A percentile compares a stretch with the other conserved stretches of the same genome.
Conservation (phyloP, 2,113 vertebrate species). For the Damaliscus lunatus region DNA sequence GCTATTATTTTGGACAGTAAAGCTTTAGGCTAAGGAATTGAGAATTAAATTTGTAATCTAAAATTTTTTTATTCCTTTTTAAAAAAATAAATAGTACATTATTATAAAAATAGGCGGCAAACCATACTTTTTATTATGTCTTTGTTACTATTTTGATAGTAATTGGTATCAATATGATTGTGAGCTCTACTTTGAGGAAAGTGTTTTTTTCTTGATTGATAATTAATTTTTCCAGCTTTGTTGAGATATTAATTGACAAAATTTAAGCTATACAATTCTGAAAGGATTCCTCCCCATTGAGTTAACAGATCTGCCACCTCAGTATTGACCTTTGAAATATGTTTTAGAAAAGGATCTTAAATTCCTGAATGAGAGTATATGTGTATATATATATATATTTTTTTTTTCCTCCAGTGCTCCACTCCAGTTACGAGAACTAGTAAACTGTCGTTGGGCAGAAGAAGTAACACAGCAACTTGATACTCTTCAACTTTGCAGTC, state of each 20-base stretch:
- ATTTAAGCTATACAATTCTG: not conserved
- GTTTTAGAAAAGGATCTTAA: constrained; percentile 5
- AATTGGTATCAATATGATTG: not conserved
- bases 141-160: not conserved
- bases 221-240: not conserved
- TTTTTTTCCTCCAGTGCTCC: constrained; percentile 86
- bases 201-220: not conserved
- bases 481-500: constrained; percentile 96
- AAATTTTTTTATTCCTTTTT: not conserved
- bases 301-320: not conserved
- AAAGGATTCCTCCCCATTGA: not conserved
- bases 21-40: not conserved
- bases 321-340: not conserved
- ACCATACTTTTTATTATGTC: not conserved
- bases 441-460: constrained; percentile 99
- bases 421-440: constrained; percentile 94
- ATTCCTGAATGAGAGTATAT: constrained; percentile 33
- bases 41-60: not conserved
- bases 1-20: not conserved
- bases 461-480: constrained; percentile 98
- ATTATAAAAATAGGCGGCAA: not conserved
- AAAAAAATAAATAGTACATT: not conserved
- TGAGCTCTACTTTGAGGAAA: constrained; percentile 13
- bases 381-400: not conserved
- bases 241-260: not conserved